These are phyloP conservation scores for Botia kubotai DNA, from an alignment of 2,797 vertebrate species.

Conservation along the genomic window DNA sequence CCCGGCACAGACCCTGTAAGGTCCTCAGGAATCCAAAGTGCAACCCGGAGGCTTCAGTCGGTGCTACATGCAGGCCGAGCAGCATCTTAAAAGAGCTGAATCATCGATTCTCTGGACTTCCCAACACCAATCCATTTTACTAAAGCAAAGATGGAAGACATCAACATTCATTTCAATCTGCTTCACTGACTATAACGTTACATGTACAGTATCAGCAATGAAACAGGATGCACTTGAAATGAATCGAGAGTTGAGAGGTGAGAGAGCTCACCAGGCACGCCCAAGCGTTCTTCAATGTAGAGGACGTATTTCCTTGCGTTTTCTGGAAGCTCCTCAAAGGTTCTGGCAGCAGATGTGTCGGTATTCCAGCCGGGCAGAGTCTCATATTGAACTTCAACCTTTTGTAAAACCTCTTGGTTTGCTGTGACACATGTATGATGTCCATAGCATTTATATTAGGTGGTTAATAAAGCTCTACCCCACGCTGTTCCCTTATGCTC, in stretches of 20 bases:
- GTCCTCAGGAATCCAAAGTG: background rate
- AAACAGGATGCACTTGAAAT: too few species aligned
- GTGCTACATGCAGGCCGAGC: slow-evolving; percentile 19
- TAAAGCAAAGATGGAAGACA: slow-evolving; percentile 62
- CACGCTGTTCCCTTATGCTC: too few species aligned
- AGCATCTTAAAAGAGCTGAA: slow-evolving; percentile 90
- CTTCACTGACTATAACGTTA: background rate
- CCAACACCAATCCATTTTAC: slow-evolving; percentile 99
- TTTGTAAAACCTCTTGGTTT: slow-evolving; percentile 95
- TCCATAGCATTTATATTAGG: background rate
- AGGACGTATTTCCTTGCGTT: slow-evolving; percentile 92
- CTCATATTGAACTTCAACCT: slow-evolving; percentile 92
- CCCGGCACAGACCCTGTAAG: slow-evolving; percentile 12
- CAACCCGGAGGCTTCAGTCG: background rate
- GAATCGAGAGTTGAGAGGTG: background rate
- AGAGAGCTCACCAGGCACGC: slow-evolving; percentile 86
- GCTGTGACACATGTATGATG: slow-evolving; percentile 73
- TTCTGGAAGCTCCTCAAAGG: slow-evolving; percentile 90
- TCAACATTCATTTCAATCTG: background rate
- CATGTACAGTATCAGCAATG: background rate
- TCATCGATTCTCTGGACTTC: slow-evolving; percentile 96
- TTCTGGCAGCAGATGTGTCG: slow-evolving; percentile 87
- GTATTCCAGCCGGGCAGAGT: slow-evolving; percentile 93
- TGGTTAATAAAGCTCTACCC: too few species aligned
- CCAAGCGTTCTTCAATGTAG: slow-evolving; percentile 88